Evolutionary conservation across 2,113 vertebrate species (phyloP).

Genomic region (Hemiscyllium ocellatum): DNA sequence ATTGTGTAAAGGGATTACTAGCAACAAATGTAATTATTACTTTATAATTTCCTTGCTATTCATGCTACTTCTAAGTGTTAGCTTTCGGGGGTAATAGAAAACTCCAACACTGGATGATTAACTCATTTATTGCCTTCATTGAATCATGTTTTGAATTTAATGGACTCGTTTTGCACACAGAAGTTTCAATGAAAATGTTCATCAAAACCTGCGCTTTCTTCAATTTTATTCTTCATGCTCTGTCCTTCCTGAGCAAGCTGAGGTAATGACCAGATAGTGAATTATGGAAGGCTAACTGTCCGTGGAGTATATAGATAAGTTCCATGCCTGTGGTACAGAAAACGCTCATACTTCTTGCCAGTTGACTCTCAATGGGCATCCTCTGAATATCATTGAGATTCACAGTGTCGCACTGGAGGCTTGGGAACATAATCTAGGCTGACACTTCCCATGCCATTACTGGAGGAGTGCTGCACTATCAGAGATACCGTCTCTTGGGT

Average conservation of each 20-base stretch:
- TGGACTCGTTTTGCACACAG: neutral
- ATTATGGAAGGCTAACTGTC: neutral
- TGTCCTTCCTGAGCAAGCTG: neutral
- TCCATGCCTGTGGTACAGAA: neutral
- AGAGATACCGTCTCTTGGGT: neutral
- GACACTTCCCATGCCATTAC: neutral
- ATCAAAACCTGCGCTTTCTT: neutral
- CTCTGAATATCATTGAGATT: neutral
- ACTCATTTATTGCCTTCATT: conserved; percentile 11
- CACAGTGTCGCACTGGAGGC: neutral
- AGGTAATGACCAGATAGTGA: too few species aligned
- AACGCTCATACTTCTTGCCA: too few species aligned
- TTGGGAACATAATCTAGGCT: neutral
- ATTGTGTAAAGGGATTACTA: conserved; percentile 18
- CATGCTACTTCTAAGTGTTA: neutral
- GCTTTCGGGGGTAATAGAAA: neutral
- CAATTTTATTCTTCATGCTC: neutral
- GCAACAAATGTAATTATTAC: conserved; percentile 18
- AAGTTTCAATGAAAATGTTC: neutral
- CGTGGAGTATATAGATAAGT: neutral
- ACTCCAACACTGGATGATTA: neutral
- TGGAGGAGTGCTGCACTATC: neutral
- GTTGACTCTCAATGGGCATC: too few species aligned
- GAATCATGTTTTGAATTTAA: neutral
- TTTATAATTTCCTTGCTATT: conserved; percentile 13